Base-by-base conservation (phyloP, 2,888 invertebrate species). In the Trisateles emortualis region DNA sequence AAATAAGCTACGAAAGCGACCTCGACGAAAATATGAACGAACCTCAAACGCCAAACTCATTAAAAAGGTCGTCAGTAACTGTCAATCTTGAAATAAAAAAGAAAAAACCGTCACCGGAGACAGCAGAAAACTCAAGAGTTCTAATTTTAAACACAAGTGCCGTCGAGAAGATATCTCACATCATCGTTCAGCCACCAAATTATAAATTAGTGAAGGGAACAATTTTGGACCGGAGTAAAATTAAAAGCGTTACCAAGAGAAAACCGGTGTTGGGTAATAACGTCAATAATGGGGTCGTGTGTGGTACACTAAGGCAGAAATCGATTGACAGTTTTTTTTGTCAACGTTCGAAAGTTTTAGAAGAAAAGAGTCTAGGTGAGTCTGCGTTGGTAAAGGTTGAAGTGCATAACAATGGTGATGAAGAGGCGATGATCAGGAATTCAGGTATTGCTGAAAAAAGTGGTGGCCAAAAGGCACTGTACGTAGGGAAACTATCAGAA, bases 61-160 rank as follows among this genome's bases (percentile, higher is more conserved):
- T 53, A 72, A 89, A 87, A 59, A 85, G 83, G 52, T 63, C 78
- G 13, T 72, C 78, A 13, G 79, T 88, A 26, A 68, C 84, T 76
- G 83, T 91, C 75, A 89, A 81, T 67, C 69, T 91, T 72, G 89
- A 90, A 86, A 87, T 90, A 67, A 90, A 90, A 85, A 91, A 84
- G 76, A 83, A 83, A 69, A 88, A 84, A 59, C 56, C 78, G 76
- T 75, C 85, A 77, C 39, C 58, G 61, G 74, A 78, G 68, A 75
- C 64, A 55, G 63, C 64, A 77, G 84, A 86, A 76, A 79, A 84
- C 76, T 68, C 80, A 69, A 90, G 86, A 79, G 82, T 92, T 92
- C 92, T 90, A 81, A 89, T 89, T 92, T 91, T 91, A 78, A 92
- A 92, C 53, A 87, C 88, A 71, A 81, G 88, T 79, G 88, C 87